These are phyloP conservation scores for Caretta caretta DNA, from an alignment of 2,113 vertebrate species.

Conservation along the genomic window DNA sequence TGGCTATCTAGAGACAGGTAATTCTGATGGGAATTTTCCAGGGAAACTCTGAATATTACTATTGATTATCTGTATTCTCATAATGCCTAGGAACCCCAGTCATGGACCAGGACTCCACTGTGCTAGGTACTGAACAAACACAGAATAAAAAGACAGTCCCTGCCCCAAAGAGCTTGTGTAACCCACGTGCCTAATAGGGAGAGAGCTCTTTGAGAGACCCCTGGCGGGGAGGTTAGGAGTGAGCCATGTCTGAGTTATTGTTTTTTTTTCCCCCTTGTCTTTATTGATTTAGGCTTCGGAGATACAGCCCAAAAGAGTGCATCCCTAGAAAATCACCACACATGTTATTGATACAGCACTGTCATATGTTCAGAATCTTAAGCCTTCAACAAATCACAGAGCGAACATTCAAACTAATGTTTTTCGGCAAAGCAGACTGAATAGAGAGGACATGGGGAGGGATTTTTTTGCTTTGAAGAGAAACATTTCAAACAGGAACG, in stretches of 20 bases:
- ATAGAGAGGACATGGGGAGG: neutral
- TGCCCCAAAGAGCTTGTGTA: too few relatives aligned
- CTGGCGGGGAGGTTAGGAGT: too few relatives aligned
- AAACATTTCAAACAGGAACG: neutral
- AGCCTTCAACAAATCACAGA: constrained; percentile 45
- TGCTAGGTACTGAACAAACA: too few relatives aligned
- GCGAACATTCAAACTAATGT: constrained; percentile 40
- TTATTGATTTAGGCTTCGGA: constrained; percentile 77
- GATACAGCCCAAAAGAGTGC: constrained; percentile 69
- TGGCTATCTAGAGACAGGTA: neutral
- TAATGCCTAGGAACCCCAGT: too few relatives aligned
- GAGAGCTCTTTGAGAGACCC: too few relatives aligned
- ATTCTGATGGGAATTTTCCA: neutral
- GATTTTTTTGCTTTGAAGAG: neutral
- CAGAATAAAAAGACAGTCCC: too few relatives aligned
- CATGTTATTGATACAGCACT: constrained; percentile 56
- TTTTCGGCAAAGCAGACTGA: constrained; percentile 15
- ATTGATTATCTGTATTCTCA: too few relatives aligned
- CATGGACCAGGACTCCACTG: too few relatives aligned
- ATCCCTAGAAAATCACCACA: constrained; percentile 72
- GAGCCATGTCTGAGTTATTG: too few relatives aligned
- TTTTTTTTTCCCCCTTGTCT: constrained; percentile 36
- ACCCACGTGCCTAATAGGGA: too few relatives aligned
- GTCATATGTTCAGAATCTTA: constrained; percentile 42
- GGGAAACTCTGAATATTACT: neutral